These are phyloP conservation scores for Schizaphis graminum DNA, from an alignment of 2,888 invertebrate species.

Conservation along the genomic window DNA sequence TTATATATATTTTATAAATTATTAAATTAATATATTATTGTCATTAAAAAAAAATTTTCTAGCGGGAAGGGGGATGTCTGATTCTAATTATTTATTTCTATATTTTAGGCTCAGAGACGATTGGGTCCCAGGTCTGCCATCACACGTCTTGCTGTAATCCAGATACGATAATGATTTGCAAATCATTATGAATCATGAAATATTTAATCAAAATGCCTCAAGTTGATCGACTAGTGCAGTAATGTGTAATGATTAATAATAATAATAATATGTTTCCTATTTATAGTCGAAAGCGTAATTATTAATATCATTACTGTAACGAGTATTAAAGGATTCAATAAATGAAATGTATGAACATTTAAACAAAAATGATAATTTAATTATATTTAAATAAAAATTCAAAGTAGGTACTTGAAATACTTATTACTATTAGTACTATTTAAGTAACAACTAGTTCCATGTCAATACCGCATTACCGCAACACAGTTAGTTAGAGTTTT, in stretches of 20 bases:
- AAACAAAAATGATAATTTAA: not conserved
- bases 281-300: not conserved
- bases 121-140: not conserved
- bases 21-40: not conserved
- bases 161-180: not conserved
- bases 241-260: not conserved
- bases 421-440: no score
- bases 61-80: not conserved
- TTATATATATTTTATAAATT: not conserved
- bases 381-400: not conserved
- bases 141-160: not conserved
- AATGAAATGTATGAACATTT: not conserved
- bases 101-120: not conserved
- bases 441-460: not conserved
- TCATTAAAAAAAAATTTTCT: not conserved
- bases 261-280: not conserved
- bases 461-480: not conserved
- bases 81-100: not conserved
- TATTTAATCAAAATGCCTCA: not conserved
- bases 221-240: not conserved
- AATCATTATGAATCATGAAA: not conserved
- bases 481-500: not conserved
- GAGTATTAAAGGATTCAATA: not conserved
- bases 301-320: not conserved
- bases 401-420: no score